phyloP scores from a whole-genome alignment of 2,797 vertebrate species.

The Enteromius trimaculatus region DNA sequence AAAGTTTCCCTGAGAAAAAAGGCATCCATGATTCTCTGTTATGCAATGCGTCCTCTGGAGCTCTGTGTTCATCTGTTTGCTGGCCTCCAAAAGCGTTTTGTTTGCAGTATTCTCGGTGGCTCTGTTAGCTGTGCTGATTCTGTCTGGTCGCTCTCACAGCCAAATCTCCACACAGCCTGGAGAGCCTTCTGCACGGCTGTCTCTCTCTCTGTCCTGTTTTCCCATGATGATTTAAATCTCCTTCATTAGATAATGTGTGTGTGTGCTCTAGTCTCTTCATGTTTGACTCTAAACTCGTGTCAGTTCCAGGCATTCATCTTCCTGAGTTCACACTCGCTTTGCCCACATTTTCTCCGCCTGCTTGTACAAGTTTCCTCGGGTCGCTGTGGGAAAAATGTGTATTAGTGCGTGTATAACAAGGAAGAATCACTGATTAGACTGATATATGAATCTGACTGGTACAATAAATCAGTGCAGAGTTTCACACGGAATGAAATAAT shows the following conservation, averaged over 20 bases:
- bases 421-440: neutral
- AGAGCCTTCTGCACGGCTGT: constrained; percentile 74
- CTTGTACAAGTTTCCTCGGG: constrained; percentile 20
- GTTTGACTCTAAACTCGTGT: constrained; percentile 40
- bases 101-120: neutral
- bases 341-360: constrained; percentile 16
- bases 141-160: constrained; percentile 59
- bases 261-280: constrained; percentile 34
- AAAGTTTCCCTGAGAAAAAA: neutral
- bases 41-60: constrained; percentile 15
- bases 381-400: constrained; percentile 22
- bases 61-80: constrained; percentile 15
- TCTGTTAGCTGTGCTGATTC: constrained; percentile 7
- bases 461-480: neutral
- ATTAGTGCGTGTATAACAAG: neutral
- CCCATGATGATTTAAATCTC: constrained; percentile 35
- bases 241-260: constrained; percentile 40
- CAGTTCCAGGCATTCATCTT: constrained; percentile 39
- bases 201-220: constrained; percentile 43
- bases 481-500: neutral
- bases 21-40: neutral
- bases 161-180: constrained; percentile 74
- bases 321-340: constrained; percentile 31
- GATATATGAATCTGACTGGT: constrained; percentile 26
- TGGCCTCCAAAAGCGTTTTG: neutral